These are phyloP conservation scores for Sweltsa coloradensis DNA, from an alignment of 1,140 invertebrate species.

Conservation along the genomic window DNA sequence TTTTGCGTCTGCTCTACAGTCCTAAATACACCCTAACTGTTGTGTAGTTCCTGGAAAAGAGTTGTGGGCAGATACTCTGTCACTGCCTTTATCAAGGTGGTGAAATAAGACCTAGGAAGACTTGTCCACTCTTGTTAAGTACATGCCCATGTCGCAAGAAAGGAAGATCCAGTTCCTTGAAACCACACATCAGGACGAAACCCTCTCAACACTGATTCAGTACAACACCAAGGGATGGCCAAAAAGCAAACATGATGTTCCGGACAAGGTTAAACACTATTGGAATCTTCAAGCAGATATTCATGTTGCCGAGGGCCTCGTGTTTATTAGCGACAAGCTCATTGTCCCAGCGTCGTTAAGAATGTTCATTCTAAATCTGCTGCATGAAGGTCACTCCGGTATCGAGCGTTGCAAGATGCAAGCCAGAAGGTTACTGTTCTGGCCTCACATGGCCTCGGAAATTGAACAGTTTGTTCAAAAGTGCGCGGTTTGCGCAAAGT, in stretches of 20 bases:
- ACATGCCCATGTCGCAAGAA: too few species aligned
- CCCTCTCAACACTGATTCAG: too few species aligned
- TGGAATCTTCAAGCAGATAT: background rate
- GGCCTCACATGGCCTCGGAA: slow-evolving; percentile 1
- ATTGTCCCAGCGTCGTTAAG: background rate
- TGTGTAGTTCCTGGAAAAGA: too few species aligned
- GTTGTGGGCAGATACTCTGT: too few species aligned
- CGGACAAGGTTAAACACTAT: background rate
- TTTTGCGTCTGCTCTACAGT: too few species aligned
- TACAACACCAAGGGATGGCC: slow-evolving; percentile 8
- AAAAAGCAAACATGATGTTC: background rate
- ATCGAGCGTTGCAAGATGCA: background rate
- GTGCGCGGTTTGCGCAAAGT: slow-evolving; percentile 1
- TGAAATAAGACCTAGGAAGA: too few species aligned
- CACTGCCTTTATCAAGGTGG: too few species aligned
- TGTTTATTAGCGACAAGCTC: background rate
- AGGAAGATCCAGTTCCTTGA: too few species aligned
- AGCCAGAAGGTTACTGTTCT: background rate
- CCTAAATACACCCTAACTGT: too few species aligned
- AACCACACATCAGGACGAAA: too few species aligned
- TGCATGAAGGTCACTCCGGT: background rate
- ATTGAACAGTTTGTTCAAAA: background rate
- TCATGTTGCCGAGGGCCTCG: background rate
- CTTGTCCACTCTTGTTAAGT: too few species aligned
- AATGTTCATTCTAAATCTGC: background rate